phyloP scores from a whole-genome alignment of 2,113 vertebrate species.

The Hipposideros armiger region DNA sequence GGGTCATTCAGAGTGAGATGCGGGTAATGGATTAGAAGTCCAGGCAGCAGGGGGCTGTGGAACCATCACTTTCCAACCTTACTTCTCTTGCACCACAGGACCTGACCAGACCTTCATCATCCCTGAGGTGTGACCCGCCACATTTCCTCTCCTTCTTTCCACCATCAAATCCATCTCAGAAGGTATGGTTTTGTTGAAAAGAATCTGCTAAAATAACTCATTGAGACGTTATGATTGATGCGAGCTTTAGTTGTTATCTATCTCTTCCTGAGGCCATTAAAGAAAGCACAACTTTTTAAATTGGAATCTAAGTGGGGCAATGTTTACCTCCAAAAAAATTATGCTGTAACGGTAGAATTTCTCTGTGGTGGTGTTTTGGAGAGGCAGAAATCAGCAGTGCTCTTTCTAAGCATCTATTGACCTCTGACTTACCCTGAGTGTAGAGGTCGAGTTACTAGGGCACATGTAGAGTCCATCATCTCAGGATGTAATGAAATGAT shows the following conservation, averaged over 20 bases:
- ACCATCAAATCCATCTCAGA: background rate
- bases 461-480: background rate
- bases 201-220: background rate
- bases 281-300: background rate
- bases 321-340: background rate
- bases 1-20: fast-evolving
- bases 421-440: background rate
- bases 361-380: background rate
- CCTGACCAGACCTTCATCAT: fast-evolving
- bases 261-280: background rate
- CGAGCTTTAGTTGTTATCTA: background rate
- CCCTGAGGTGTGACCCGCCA: background rate
- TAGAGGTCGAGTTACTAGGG: fast-evolving
- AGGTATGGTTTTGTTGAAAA: background rate
- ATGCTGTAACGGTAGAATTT: background rate
- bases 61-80: fast-evolving
- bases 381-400: background rate
- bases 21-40: fast-evolving
- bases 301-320: background rate
- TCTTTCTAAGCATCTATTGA: background rate
- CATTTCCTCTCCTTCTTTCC: background rate
- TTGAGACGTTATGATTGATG: background rate
- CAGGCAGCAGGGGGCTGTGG: fast-evolving
- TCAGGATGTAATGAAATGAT: background rate
- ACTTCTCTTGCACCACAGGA: background rate